Evolutionary conservation across 2,888 invertebrate species (phyloP), one percentile per base, ranked within the genome.

Genomic region (Hylaea fasciaria): DNA sequence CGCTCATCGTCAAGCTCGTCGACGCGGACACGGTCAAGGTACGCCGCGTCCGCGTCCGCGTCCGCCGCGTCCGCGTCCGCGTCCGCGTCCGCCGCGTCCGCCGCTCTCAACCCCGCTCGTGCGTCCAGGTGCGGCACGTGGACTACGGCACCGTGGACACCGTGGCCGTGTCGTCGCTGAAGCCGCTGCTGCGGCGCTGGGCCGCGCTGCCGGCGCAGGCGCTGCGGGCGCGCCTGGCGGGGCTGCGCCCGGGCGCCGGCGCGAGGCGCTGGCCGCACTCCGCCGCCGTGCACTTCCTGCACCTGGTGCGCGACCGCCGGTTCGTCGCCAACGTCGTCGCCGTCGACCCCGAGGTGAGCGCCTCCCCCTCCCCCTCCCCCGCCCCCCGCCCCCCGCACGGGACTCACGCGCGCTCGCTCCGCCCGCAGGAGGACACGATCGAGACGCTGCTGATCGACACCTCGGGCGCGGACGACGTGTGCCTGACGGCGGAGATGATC

Each of bases 81-180:
- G 3, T 5, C 5, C 22, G 22, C 22, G 3, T 22, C 22, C 22
- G 3, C 22, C 22, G 22, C 22, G 3, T 22, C 22, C 22, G 3
- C 22, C 22, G 22, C 22, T 5, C 22, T 2, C 2, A 2, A 3
- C 22, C 2, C 22, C 22, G 2, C 17, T 10, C 14, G 16, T 16
- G 47, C 44, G 58, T 68, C 7, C 76, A 93, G 93, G 92, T 94
- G 71, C 92, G 92, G 40, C 93, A 92, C 82, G 83, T 94, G 68
- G 94, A 94, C 87, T 94, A 93, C 83, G 94, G 93, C 74, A 94
- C 94, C 45, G 90, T 93, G 76, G 85, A 86, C 62, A 72, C 74
- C 57, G 86, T 84, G 70, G 0, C 28, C 1, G 72, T 41, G 67
- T 0, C n/a, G 8, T 29, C 5, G 65, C 85, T 91, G 76, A 74